A percentile compares a stretch with the other conserved stretches of the same genome.
phyloP scores from a whole-genome alignment of 2,113 vertebrate species.

The Melanostigma gelatinosum region DNA sequence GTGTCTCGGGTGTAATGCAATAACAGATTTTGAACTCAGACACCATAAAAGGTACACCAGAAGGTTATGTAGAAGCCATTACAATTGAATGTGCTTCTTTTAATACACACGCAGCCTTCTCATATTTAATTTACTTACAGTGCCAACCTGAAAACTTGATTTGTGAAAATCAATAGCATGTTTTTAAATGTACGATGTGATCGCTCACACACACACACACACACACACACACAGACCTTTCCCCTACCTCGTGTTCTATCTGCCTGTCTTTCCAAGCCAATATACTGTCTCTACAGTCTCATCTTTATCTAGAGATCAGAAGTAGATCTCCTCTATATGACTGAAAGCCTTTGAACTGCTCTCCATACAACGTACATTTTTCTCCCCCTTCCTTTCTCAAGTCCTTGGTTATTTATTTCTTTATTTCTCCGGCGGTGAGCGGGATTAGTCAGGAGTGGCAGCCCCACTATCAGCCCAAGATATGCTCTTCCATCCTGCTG shows the following conservation, averaged over 20 bases:
- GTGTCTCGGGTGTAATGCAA: conserved; percentile 71
- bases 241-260: conserved; percentile 20
- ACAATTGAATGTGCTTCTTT: conserved; percentile 77
- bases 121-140: conserved; percentile 72
- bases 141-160: conserved; percentile 73
- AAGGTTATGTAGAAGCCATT: conserved; percentile 72
- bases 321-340: conserved; percentile 63
- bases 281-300: conserved; percentile 49
- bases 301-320: conserved; percentile 68
- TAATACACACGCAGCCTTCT: conserved; percentile 74
- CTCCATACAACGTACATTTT: conserved; percentile 69
- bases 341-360: conserved; percentile 68
- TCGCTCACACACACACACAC: conserved; percentile 30
- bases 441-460: conserved; percentile 74
- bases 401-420: conserved; percentile 73
- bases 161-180: conserved; percentile 75
- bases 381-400: conserved; percentile 57
- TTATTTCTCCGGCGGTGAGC: conserved; percentile 69
- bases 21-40: conserved; percentile 70
- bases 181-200: conserved; percentile 65
- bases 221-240: conserved; percentile 9
- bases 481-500: conserved; percentile 81
- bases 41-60: conserved; percentile 66
- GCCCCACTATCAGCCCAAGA: conserved; percentile 76
- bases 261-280: conserved; percentile 48